A percentile compares a stretch with the other conserved stretches of the same genome.
Conservation (phyloP, 1,140 invertebrate genomes). For the Trichogramma pretiosum region DNA sequence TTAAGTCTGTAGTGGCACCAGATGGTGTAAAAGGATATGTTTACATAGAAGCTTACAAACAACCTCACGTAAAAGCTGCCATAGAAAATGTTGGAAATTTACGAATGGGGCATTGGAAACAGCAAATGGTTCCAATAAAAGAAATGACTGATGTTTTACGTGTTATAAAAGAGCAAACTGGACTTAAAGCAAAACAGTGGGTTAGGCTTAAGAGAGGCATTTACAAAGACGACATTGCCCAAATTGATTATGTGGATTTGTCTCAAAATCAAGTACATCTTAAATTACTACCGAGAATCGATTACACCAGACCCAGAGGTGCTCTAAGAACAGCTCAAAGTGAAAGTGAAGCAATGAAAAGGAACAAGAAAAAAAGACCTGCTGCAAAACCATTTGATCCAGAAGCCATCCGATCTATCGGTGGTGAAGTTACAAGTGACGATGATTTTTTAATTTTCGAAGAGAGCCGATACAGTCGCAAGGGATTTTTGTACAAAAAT, state of each 20-base stretch:
- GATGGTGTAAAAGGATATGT: constrained; percentile 96
- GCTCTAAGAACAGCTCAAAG: constrained; percentile 67
- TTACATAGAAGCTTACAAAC: constrained; percentile 96
- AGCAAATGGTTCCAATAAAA: constrained; percentile 96
- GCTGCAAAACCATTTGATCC: constrained; percentile 89
- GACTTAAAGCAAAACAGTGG: constrained; percentile 89
- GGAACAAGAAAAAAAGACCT: constrained; percentile 81
- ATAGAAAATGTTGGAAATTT: constrained; percentile 91
- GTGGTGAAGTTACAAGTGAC: constrained; percentile 91
- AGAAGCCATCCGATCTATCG: constrained; percentile 86
- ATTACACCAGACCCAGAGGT: constrained; percentile 85
- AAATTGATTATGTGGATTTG: constrained; percentile 83
- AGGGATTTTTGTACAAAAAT: constrained; percentile 91
- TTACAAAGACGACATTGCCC: constrained; percentile 96
- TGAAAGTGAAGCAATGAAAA: constrained; percentile 71
- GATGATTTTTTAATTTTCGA: constrained; percentile 96
- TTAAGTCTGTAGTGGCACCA: constrained; percentile 94
- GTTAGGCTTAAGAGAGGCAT: constrained; percentile 86
- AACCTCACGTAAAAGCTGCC: constrained; percentile 90
- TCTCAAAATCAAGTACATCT: constrained; percentile 92
- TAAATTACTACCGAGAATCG: constrained; percentile 89
- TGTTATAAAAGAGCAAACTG: constrained; percentile 89
- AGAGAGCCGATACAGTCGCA: constrained; percentile 86
- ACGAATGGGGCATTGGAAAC: constrained; percentile 80
- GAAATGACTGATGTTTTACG: constrained; percentile 98